A percentile compares a stretch with the other conserved stretches of the same genome.
Evolutionary conservation across 35 echinoderm and acorn worm species (phyloP).

Genomic region (Heliocidaris tuberculata): DNA sequence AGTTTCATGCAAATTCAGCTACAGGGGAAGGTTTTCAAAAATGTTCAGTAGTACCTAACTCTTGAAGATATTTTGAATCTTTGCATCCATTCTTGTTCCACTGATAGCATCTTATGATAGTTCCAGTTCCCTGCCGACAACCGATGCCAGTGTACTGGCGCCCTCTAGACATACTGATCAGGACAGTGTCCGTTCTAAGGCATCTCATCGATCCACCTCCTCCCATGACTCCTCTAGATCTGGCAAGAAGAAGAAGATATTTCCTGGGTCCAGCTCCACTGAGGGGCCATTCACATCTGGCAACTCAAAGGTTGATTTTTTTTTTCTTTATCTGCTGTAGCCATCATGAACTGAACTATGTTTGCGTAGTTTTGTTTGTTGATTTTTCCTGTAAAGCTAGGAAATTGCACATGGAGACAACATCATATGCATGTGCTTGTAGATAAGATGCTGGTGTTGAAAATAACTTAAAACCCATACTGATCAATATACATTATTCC

Average conservation of each 20-base stretch:
- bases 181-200: conserved; percentile 18
- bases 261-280: conserved; percentile 48
- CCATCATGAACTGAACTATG: too few species aligned
- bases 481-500: too few species aligned
- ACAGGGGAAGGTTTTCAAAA: too few species aligned
- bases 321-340: not conserved
- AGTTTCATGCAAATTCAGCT: not conserved
- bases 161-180: conserved; percentile 38
- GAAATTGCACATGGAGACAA: too few species aligned
- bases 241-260: conserved; percentile 17
- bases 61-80: too few species aligned
- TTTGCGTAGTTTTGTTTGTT: too few species aligned
- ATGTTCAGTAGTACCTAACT: too few species aligned
- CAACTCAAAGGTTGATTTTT: conserved; percentile 44
- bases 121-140: conserved; percentile 93
- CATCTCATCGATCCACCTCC: conserved; percentile 41
- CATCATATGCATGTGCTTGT: too few species aligned
- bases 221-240: conserved; percentile 29
- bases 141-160: conserved; percentile 72
- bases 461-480: too few species aligned
- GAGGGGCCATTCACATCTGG: conserved; percentile 60
- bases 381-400: too few species aligned
- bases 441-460: too few species aligned
- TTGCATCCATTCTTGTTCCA: not conserved
- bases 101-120: conserved; percentile 89